These are phyloP conservation scores for Halcyon leucocephala DNA, from an alignment of 2,797 vertebrate species.

Conservation along the genomic window DNA sequence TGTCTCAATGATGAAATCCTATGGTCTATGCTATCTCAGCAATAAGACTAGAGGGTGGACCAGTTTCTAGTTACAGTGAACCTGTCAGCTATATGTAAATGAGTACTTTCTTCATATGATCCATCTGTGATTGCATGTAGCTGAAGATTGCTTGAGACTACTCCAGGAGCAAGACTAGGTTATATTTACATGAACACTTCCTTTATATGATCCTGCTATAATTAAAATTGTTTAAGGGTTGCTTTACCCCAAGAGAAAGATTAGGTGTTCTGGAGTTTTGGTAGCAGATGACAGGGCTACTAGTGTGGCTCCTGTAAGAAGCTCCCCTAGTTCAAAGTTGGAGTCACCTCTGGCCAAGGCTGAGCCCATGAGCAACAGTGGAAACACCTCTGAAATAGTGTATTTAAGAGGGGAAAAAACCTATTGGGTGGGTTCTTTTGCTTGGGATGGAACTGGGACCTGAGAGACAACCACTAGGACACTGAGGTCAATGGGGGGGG, in stretches of 20 bases:
- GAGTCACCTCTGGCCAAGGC: neutral
- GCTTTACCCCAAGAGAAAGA: neutral
- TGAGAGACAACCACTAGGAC: neutral
- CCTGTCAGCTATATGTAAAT: neutral
- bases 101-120: neutral
- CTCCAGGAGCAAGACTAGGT: neutral
- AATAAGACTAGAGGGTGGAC: neutral
- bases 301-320: neutral
- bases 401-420: neutral
- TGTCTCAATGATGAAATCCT: neutral
- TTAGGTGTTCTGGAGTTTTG: neutral
- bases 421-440: too few relatives aligned
- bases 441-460: neutral
- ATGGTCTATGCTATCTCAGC: neutral
- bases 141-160: neutral
- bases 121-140: neutral
- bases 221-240: neutral
- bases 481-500: neutral
- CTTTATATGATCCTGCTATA: neutral
- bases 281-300: neutral
- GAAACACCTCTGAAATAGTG: neutral
- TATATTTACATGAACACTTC: neutral
- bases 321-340: neutral
- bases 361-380: neutral
- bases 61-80: neutral